Evolutionary conservation across 2,113 vertebrate genomes (phyloP).

Genomic region (Gasterosteus nipponicus): DNA sequence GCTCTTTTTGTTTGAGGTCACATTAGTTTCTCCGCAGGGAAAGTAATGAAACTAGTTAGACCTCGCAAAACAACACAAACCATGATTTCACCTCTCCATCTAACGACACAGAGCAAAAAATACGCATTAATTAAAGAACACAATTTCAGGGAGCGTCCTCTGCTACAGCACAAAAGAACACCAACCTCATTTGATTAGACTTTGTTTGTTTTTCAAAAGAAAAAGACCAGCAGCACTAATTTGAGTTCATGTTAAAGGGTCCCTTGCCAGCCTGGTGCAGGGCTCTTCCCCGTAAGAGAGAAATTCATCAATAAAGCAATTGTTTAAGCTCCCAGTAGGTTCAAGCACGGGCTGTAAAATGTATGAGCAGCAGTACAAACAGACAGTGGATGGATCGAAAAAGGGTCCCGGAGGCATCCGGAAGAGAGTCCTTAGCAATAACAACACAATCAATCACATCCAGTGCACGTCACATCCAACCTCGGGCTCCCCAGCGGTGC

Average conservation of each 20-base stretch:
- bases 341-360: conserved; percentile 76
- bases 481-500: conserved; percentile 58
- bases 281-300: conserved; percentile 64
- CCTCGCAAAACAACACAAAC: conserved; percentile 37
- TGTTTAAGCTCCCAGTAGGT: conserved; percentile 81
- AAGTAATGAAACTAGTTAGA: conserved; percentile 36
- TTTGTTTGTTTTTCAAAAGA: background rate
- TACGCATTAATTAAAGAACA: conserved; percentile 19
- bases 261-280: conserved; percentile 39
- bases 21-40: conserved; percentile 41
- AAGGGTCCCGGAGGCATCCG: conserved; percentile 79
- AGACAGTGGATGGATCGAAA: conserved; percentile 82
- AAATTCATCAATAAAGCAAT: conserved; percentile 84
- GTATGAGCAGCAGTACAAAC: conserved; percentile 82
- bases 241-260: conserved; percentile 35
- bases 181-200: conserved; percentile 26
- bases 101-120: conserved; percentile 10
- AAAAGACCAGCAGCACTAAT: conserved; percentile 36
- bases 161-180: conserved; percentile 2
- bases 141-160: conserved; percentile 28
- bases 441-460: conserved; percentile 86
- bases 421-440: conserved; percentile 87
- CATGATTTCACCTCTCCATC: conserved; percentile 29
- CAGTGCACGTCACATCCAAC: conserved; percentile 74
- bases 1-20: conserved; percentile 33